Evolutionary conservation across 2,113 vertebrate genomes (phyloP).

Genomic region (Mustelus asterias): DNA sequence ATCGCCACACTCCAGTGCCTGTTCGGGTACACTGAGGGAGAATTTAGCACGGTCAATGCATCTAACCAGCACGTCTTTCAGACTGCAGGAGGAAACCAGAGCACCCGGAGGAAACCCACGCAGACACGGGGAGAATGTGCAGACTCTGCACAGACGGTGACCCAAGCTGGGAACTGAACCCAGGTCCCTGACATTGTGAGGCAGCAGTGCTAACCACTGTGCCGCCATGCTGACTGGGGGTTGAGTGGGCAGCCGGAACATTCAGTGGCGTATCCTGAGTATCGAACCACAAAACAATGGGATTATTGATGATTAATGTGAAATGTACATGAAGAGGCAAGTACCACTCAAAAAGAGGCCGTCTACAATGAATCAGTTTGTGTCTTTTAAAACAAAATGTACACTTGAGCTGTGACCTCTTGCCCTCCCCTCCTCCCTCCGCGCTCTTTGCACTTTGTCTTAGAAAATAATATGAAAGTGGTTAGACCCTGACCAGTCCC

Average conservation of each 20-base stretch:
- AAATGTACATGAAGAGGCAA: background rate
- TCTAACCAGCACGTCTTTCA: no score
- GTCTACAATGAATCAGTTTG: background rate
- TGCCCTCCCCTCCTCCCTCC: background rate
- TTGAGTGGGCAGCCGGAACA: background rate
- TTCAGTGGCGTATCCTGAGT: background rate
- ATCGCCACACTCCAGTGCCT: no score
- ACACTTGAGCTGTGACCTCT: background rate
- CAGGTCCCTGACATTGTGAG: no score
- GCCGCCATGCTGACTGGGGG: background rate
- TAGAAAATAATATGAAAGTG: background rate
- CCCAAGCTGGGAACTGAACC: no score
- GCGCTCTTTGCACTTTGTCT: constrained; percentile 1
- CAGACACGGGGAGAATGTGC: no score
- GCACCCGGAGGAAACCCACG: no score
- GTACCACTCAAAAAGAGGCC: background rate
- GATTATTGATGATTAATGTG: background rate
- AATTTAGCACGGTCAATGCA: no score
- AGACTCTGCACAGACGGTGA: no score
- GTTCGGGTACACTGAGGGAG: no score
- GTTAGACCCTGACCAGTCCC: background rate
- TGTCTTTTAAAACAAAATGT: background rate
- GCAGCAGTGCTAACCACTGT: no score
- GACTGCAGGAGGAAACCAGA: no score
- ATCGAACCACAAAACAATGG: background rate